Evolutionary conservation across 2,888 invertebrate genomes (phyloP).

Genomic region (Altica lythri): DNA sequence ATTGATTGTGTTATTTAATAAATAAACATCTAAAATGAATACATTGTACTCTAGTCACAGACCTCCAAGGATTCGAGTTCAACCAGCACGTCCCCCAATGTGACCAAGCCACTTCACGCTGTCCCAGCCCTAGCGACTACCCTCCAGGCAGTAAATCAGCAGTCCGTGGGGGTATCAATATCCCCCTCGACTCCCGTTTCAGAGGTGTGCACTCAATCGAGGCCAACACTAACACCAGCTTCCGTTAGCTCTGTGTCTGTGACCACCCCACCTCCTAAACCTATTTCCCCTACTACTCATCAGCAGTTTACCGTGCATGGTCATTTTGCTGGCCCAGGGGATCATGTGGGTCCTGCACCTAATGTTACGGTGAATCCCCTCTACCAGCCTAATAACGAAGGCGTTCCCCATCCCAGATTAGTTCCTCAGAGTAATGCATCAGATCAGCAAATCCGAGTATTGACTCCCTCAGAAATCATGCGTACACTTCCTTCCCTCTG

Average conservation of each 20-base stretch:
- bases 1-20: neutral
- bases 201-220: slow-evolving; percentile 57
- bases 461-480: slow-evolving; percentile 90
- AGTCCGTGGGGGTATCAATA: slow-evolving; percentile 48
- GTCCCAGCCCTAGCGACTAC: slow-evolving; percentile 40
- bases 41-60: slow-evolving; percentile 57
- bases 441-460: slow-evolving; percentile 85
- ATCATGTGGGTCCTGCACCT: slow-evolving; percentile 67
- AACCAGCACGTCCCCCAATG: slow-evolving; percentile 53
- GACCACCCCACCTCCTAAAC: slow-evolving; percentile 44
- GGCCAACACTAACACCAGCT: slow-evolving; percentile 52
- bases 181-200: slow-evolving; percentile 50
- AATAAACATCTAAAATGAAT: slow-evolving; percentile 31
- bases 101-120: slow-evolving; percentile 42
- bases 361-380: slow-evolving; percentile 71
- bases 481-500: slow-evolving; percentile 85
- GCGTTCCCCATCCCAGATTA: slow-evolving; percentile 58
- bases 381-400: slow-evolving; percentile 48
- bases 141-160: slow-evolving; percentile 37
- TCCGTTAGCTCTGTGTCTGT: slow-evolving; percentile 52
- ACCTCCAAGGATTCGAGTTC: slow-evolving; percentile 62
- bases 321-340: slow-evolving; percentile 56
- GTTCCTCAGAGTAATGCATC: slow-evolving; percentile 50
- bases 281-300: slow-evolving; percentile 50
- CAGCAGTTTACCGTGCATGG: slow-evolving; percentile 58